A percentile compares a stretch with the other conserved stretches of the same genome.
Evolutionary conservation across 2,888 invertebrate species (phyloP).

Genomic region (Aproaerema taeniolella): DNA sequence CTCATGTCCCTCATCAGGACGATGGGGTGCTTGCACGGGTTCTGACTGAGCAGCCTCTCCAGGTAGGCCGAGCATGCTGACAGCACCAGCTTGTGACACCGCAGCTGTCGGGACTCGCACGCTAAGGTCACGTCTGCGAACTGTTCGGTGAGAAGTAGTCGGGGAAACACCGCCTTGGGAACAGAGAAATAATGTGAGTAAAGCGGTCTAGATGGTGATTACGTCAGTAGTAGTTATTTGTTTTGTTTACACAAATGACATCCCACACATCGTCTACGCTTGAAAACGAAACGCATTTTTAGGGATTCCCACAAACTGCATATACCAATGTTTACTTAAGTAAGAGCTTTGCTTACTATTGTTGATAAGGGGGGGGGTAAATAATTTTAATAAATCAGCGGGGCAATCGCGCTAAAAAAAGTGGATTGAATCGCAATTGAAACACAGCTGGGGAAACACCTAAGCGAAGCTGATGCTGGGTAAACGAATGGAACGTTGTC

Average conservation of each 20-base stretch:
- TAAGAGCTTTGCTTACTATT: too few species aligned
- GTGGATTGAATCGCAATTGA: too few species aligned
- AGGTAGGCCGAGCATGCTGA: constrained; percentile 92
- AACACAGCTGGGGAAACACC: too few species aligned
- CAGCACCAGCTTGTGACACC: constrained; percentile 91
- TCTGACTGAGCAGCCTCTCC: constrained; percentile 86
- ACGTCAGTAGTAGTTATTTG: neutral
- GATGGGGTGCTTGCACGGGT: constrained; percentile 91
- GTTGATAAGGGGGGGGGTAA: too few species aligned
- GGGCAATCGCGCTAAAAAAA: too few species aligned
- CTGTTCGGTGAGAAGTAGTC: constrained; percentile 85
- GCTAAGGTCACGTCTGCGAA: constrained; percentile 94
- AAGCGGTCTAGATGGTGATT: too few species aligned
- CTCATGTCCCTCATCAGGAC: constrained; percentile 90
- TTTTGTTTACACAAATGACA: neutral
- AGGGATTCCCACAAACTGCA: too few species aligned
- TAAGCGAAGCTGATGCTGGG: too few species aligned
- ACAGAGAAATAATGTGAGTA: neutral
- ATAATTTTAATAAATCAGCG: too few species aligned
- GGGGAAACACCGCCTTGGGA: constrained; percentile 82
- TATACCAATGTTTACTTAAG: too few species aligned
- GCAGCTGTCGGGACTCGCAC: constrained; percentile 89
- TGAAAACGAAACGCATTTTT: neutral
- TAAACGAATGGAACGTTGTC: too few species aligned
- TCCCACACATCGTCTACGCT: neutral